Evolutionary conservation across 2,113 vertebrate genomes (phyloP), one percentile per base, ranked within the genome.

Genomic region (Galemys pyrenaicus): DNA sequence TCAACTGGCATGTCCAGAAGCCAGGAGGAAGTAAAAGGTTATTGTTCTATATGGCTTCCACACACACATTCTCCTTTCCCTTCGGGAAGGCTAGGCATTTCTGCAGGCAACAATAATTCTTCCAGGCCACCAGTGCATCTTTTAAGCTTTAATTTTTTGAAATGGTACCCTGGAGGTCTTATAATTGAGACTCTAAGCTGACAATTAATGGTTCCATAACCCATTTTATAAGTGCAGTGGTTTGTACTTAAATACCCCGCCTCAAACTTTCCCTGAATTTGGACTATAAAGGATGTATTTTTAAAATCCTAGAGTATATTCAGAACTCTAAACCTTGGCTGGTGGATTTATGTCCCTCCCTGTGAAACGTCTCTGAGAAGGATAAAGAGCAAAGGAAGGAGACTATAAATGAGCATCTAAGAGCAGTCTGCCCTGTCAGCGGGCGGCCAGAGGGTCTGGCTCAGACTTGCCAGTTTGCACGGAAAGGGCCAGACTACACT

Each of bases 191-290:
- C 70, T 84, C 39, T 81, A 49, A 79, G 82, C 41, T 94, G 81
- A 92, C 84, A 92, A 78, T 82, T 64, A 95, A 92, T 94, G 75
- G 49, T 95, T 89, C 62, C 13, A 35, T 49, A 65, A 81, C 41
- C 41, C 51, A 32, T 93, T 94, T 85, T 70, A 60, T 92, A 89
- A 84, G 41, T 62, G 37, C 28, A 2, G 71, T 54, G 54, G 77
- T 95, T 94, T 94, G 67, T 83, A 67, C 73, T 96, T 81, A 79
- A 94, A 62, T 84, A 70, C 30, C 13, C 30, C 49, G 32, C 19
- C 16, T 85, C 70, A 39, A 87, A 87, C 49, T 60, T 91, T 95
- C 67, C 73, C n/a, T 83, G 6, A 24, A 4, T 89, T 62, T 41
- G 80, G 15, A 60, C 51, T 70, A 6, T 87, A 35, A 79, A 62